Base-by-base conservation (phyloP, 2,797 vertebrate species). In the Eutrigla gurnardus region DNA sequence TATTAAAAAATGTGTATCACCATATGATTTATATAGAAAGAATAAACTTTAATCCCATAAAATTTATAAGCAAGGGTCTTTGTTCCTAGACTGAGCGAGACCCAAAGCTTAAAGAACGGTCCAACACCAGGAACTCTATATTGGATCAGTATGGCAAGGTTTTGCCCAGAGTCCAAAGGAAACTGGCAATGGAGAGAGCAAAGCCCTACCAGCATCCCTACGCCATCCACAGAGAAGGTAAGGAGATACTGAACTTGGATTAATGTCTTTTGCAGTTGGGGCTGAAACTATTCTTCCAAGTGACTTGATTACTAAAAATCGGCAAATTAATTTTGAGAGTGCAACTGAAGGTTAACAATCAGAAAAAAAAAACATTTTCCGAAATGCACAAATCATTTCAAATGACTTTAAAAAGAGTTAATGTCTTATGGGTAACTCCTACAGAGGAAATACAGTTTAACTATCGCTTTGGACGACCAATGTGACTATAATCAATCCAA, bases 71-170 rank as follows among this genome's bases (percentile, higher is more conserved):
- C 1, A 2, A 0, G 11, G 7, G 53, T 36, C 14, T 72, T 47
- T 75, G 0, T 89, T 87, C 10, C 36, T 84, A 99, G 98, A 96
- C 93, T 58, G 96, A 97, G 80, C 86, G 93, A 64, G 96, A 98
- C 86, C 96, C 96, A 85, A 95, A 90, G 77, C 90, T 96, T 73
- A 95, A 96, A 88, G 96, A 98, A 59, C 93, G 96, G 83, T 94
- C 95, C 32, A 93, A 94, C 88, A 94, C 92, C 33, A 96, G 97
- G 84, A 98, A 98, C 91, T 94, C 96, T 17, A 95, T 98, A 32
- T 72, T 99, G 84, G 96, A 96, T 14, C 97, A 97, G 0, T 98
- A 97, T 66, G 91, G 93, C 9, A 98, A 98, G 80, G 92, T 98
- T 80, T 93, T 99, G 57, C 97, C 98, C 36, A 94, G 94, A 86